Evolutionary conservation across 2,888 invertebrate species (phyloP), one percentile per base, ranked within the genome.

Genomic region (Callyntrura sp.): DNA sequence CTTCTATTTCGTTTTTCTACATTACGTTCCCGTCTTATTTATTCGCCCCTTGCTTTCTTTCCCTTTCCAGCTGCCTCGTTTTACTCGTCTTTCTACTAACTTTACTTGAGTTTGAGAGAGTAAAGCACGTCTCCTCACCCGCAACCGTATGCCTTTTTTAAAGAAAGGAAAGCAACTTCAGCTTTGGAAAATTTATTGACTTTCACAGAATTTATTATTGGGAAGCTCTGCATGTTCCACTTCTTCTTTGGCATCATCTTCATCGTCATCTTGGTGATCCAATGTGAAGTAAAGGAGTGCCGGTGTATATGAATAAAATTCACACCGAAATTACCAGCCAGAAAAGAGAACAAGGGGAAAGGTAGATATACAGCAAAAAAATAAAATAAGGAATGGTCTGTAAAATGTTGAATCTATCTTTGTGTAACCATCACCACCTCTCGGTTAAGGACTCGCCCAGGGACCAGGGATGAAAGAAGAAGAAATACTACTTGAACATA

Each of bases 111-210:
- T 6, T 6, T 35, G 35, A 35, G 35, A 35, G 35, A 4, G 3
- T 35, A 35, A 2, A 35, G 35, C 35, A 35, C 35, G 35, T 51
- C n/a, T 51, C 9, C 9, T 14, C 65, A 14, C 35, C 28, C 35
- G 65, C 65, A 28, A 20, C 60, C 9, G 2, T 35, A 62, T 68
- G 28, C 28, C 8, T n/a, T 68, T 28, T 35, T 28, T 2, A 51
- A 35, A 35, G 35, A 35, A 35, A 9, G 65, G 6, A 35, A 48
- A 73, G 12, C 81, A 60, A 43, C 62, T 35, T 81, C 60, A 60
- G 43, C 45, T 81, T 81, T 60, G 14, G n/a, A 81, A 62, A 81
- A 81, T 60, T 81, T 57, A 81, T 81, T 81, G 81, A 45, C 43
- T 62, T 62, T 62, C 43, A 14, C 2, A 1, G 14, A 73, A 73